phyloP scores from a whole-genome alignment of 1,140 invertebrate genomes.

The Zaprionus ghesquierei region DNA sequence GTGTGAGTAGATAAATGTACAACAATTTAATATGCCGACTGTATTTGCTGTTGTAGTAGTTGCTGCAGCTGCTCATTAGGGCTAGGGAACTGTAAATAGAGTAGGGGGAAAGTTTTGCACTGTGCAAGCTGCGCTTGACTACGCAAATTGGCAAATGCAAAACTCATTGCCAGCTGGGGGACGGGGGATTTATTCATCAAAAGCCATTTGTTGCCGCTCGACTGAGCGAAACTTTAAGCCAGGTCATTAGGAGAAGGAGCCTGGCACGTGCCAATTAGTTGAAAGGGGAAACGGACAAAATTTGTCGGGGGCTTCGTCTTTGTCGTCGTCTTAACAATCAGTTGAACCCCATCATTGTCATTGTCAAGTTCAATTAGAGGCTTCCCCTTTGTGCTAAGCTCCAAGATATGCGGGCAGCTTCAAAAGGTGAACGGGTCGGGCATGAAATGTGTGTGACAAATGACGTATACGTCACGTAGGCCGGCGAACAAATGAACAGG shows the following conservation, averaged over 20 bases:
- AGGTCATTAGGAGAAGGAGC: constrained; percentile 68
- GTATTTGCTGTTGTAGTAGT: not conserved
- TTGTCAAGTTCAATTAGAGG: constrained; percentile 49
- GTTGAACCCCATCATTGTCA: constrained; percentile 16
- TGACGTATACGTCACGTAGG: constrained; percentile 57
- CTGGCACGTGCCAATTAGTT: constrained; percentile 69
- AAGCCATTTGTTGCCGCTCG: constrained; percentile 24
- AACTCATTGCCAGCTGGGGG: constrained; percentile 40
- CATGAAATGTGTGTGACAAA: constrained; percentile 22
- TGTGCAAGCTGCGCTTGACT: constrained; percentile 7
- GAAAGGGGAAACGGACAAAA: constrained; percentile 8
- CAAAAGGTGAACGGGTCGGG: constrained; percentile 21
- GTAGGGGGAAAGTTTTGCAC: not conserved
- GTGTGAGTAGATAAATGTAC: constrained; percentile 9
- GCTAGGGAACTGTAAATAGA: too few relatives aligned
- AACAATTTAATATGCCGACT: constrained; percentile 10
- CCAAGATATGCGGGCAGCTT: constrained; percentile 21
- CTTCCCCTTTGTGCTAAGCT: constrained; percentile 25
- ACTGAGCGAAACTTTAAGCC: constrained; percentile 50
- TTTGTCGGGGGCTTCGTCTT: constrained; percentile 11
- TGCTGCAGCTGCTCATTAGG: constrained; percentile 17
- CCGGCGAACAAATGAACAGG: constrained; percentile 27
- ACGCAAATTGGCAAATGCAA: constrained; percentile 44
- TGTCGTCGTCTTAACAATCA: constrained; percentile 9
- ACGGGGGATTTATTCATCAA: constrained; percentile 9